Base-by-base conservation (phyloP, 2,797 vertebrate species). In the Rallus crepitans region DNA sequence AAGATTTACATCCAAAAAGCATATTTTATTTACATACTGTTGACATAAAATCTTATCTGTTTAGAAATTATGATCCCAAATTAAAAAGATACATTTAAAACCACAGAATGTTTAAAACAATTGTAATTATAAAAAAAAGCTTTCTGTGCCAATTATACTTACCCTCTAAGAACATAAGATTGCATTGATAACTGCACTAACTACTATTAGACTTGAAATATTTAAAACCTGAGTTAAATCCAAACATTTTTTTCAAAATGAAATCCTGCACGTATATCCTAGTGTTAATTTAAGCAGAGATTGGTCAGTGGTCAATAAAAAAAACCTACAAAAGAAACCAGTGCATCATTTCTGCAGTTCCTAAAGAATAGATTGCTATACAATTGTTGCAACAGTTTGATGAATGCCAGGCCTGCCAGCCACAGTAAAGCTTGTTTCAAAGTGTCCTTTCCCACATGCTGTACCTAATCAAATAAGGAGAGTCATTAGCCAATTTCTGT, bases 1-100 rank as follows among this genome's bases (percentile, higher is more conserved):
- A 97, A 98, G 97, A 98, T 98, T 98, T 98, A 98, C 97, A 98
- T 88, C 94, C 91, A 77, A 93, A 95, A 89, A 88, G 85, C 93
- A 13, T 45, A 91, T 50, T 84, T 95, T 98, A 98, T 98, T 97
- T 98, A 98, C 98, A 98, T 14, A 86, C 92, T 87, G 61, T 70
- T 95, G 93, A 93, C 66, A 93, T 92, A 95, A 97, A 89, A 94
- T 81, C 71, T 63, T 81, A 79, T 75, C 61, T 94, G 7, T 73
- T 90, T 91, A 94, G 85, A 85, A 95, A 78, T 75, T 75, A 64
- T 15, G 42, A 82, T 82, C 87, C 72, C 91, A 89, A 97, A 97
- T 96, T 88, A 56, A 94, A 96, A 91, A 96, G 6, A 94, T 50
- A 96, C 84, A 82, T 68, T 90, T 88, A 89, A 96, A 88, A 93